Evolutionary conservation across 2,113 vertebrate species (phyloP), one percentile per base, ranked within the genome.

Genomic region (Anguilla rostrata): DNA sequence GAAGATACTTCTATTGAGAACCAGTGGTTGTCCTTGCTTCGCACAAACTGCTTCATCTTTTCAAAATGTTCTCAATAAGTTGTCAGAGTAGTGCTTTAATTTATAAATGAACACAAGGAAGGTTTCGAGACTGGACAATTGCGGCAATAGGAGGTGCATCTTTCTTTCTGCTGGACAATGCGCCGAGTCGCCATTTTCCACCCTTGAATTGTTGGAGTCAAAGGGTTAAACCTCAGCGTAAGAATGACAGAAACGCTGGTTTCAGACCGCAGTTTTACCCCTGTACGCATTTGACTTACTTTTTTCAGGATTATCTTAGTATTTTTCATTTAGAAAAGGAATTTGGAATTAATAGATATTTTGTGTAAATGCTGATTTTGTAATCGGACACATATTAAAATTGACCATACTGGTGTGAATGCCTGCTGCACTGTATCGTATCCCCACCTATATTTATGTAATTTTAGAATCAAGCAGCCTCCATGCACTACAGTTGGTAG

Each of bases 121-220:
- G 18, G 39, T 34, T 75, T 75, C 14, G 9, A 34, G 71, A 22
- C 66, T 6, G 40, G 41, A 43, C 16, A 43, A 43, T 41, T 22
- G 39, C 26, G 12, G 41, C 18, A 29, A 46, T 26, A 12, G 80
- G 41, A 46, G 80, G 39, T 81, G 39, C 80, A 43, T 22, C 39
- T 81, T 81, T 81, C 11, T 29, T 75, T 26, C n/a, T 75, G 71
- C 34, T 75, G n/a, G 71, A 75, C 9, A 9, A 75, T n/a, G 11
- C 71, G 34, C 26, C 71, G 71, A 34, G 71, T 75, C 71, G n/a
- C 71, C 71, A 75, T 75, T 75, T 75, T 75, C 71, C n/a, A 75
- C n/a, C 71, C n/a, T 75, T 75, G 71, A 75, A 75, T 75, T 34
- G 71, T n/a, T 34, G 71, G 71, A 75, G 71, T 75, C 71, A 75